phyloP scores from a whole-genome alignment of 2,888 invertebrate genomes.

The Lydus trimaculatus region DNA sequence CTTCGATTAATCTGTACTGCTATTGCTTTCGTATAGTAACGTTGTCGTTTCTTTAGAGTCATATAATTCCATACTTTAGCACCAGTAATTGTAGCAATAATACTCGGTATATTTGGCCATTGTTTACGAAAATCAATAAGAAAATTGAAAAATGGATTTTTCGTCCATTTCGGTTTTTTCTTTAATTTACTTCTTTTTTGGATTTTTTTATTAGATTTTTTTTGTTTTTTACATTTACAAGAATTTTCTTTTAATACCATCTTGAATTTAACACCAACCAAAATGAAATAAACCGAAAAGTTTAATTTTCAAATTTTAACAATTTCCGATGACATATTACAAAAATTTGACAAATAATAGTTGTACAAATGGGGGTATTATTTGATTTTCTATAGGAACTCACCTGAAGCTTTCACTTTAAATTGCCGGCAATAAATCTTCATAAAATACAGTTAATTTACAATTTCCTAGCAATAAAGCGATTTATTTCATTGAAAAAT shows the following conservation, averaged over 20 bases:
- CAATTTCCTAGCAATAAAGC: slow-evolving; percentile 24
- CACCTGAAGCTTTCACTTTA: slow-evolving; percentile 19
- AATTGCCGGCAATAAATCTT: slow-evolving; percentile 27
- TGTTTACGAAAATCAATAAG: neutral
- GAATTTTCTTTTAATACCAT: neutral
- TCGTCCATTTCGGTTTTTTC: neutral
- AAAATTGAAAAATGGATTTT: neutral
- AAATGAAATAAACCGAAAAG: too few relatives aligned
- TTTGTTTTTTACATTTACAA: neutral
- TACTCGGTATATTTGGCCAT: neutral
- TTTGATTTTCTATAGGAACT: neutral
- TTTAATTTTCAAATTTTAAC: too few relatives aligned
- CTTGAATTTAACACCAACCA: neutral
- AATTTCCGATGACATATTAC: too few relatives aligned
- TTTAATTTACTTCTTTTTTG: neutral
- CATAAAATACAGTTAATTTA: slow-evolving; percentile 22
- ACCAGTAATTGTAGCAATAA: neutral
- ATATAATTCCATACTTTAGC: neutral
- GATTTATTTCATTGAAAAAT: slow-evolving; percentile 12
- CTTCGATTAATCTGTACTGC: too few relatives aligned
- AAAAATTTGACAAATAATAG: neutral
- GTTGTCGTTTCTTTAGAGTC: neutral
- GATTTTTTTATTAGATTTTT: neutral
- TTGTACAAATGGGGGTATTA: neutral
- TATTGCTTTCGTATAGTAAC: neutral